Evolutionary conservation across 2,113 vertebrate genomes (phyloP).

Genomic region (Silurus glanis): DNA sequence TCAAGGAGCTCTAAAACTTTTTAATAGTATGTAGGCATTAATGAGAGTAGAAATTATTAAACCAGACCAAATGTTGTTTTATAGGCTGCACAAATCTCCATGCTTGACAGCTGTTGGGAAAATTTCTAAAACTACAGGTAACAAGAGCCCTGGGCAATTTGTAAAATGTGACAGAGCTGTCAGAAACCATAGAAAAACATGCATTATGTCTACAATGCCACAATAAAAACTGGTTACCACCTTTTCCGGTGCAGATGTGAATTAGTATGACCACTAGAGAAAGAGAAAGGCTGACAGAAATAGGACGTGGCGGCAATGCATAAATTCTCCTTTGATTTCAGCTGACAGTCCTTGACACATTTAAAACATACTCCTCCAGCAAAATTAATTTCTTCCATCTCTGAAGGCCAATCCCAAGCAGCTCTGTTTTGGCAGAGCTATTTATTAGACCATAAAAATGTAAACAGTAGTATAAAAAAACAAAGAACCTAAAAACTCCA

Average conservation of each 20-base stretch:
- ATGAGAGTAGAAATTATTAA: background rate
- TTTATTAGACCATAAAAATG: background rate
- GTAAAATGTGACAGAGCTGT: background rate
- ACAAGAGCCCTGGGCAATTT: background rate
- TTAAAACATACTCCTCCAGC: background rate
- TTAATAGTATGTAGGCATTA: background rate
- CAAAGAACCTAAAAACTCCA: background rate
- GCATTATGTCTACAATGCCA: constrained; percentile 14
- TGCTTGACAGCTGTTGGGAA: background rate
- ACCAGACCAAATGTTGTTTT: background rate
- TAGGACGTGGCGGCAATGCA: background rate
- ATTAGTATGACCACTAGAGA: background rate
- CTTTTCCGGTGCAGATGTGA: constrained; percentile 20
- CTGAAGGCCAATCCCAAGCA: background rate
- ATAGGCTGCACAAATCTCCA: background rate
- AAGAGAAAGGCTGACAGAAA: background rate
- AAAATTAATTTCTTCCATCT: background rate
- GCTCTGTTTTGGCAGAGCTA: background rate
- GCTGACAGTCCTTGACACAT: background rate
- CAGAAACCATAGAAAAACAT: background rate
- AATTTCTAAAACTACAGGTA: background rate
- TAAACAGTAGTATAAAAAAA: background rate
- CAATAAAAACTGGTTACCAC: background rate
- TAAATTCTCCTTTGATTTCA: constrained; percentile 2
- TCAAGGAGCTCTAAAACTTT: too few species aligned